Conservation (phyloP, 1,140 invertebrate species). For the Popillia japonica region DNA sequence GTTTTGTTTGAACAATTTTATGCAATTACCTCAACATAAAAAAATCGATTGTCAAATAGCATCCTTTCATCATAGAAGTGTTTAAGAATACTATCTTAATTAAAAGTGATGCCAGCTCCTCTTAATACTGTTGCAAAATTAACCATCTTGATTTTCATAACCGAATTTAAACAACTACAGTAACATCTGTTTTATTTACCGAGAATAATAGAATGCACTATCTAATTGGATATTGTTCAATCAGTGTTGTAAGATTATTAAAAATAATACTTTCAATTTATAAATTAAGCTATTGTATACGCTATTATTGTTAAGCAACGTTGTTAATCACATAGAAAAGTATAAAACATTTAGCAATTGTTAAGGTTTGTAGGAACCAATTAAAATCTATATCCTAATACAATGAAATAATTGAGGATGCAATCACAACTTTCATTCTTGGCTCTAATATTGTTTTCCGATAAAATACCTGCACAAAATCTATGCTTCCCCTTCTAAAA, state of each 20-base stretch:
- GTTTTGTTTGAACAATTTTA: not conserved
- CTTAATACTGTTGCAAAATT: not conserved
- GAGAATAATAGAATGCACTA: not conserved
- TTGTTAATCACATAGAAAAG: not conserved
- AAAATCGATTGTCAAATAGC: not conserved
- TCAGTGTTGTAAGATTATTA: not conserved
- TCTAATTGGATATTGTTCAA: not conserved
- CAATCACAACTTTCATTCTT: too few species aligned
- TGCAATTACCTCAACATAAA: not conserved
- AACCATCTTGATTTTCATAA: not conserved
- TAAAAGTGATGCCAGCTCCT: not conserved
- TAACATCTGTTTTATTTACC: not conserved
- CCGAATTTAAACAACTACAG: too few species aligned
- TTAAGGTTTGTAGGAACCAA: not conserved
- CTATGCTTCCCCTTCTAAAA: too few species aligned
- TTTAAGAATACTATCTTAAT: not conserved
- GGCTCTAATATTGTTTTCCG: too few species aligned
- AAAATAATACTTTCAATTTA: conserved; percentile 7
- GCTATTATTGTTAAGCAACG: not conserved
- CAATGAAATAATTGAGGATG: not conserved
- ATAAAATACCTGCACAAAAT: too few species aligned
- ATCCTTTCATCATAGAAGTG: not conserved
- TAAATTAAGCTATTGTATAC: not conserved
- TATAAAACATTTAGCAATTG: not conserved
- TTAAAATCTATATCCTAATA: not conserved